These are phyloP conservation scores for Drosophila leontia DNA, from an alignment of 1,140 invertebrate species.

Conservation along the genomic window DNA sequence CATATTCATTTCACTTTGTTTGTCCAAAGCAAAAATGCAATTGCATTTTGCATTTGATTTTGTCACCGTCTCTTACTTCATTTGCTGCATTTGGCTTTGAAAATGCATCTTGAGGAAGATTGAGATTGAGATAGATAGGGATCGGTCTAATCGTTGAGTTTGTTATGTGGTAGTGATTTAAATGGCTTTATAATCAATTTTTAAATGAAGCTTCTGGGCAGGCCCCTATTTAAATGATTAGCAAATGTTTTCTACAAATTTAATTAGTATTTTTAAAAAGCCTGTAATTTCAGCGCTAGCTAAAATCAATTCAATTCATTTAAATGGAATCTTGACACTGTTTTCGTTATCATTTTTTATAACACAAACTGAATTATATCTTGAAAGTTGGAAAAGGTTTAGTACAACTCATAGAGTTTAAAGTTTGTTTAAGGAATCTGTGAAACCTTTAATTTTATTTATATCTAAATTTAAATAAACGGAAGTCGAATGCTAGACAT, in stretches of 20 bases:
- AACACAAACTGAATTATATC: background rate
- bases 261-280: background rate
- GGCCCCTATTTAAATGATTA: slow-evolving; percentile 12
- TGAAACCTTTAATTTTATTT: background rate
- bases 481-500: slow-evolving; percentile 14
- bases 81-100: slow-evolving; percentile 13
- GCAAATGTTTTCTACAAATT: background rate
- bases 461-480: background rate
- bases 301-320: background rate
- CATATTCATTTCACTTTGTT: slow-evolving; percentile 63
- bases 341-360: background rate
- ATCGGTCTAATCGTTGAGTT: background rate
- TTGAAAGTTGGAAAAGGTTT: no score
- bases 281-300: background rate
- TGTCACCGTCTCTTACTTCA: slow-evolving; percentile 30
- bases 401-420: no score
- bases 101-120: slow-evolving; percentile 18
- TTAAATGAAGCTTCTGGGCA: background rate
- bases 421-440: background rate
- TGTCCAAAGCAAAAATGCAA: slow-evolving; percentile 46
- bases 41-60: slow-evolving; percentile 60
- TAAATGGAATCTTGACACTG: background rate
- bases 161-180: slow-evolving; percentile 2
- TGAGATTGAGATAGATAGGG: background rate
- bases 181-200: slow-evolving; percentile 5